Conservation (phyloP, 2,113 vertebrate species). For the Oreochromis tanganicae region DNA sequence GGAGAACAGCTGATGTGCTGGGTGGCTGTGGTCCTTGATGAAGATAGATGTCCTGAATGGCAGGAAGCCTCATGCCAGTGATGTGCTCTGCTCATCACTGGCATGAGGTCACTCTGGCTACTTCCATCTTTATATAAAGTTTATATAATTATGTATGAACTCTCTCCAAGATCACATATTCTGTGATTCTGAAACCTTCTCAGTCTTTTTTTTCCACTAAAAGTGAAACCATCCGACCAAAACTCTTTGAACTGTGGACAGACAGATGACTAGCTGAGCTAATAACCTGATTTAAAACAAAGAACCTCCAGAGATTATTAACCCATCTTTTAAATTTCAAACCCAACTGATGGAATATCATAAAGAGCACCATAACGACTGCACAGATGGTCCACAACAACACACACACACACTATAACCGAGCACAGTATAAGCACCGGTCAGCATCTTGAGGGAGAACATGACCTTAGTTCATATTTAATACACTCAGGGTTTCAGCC, state of each 20-base stretch:
- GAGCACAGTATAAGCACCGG: background rate
- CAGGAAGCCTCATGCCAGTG: too few relatives aligned
- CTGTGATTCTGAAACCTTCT: background rate
- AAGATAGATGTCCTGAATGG: too few relatives aligned
- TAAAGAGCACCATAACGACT: background rate
- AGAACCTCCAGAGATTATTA: background rate
- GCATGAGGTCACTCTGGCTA: background rate
- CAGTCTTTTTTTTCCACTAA: accelerated
- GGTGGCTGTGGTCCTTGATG: too few relatives aligned
- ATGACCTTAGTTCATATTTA: background rate
- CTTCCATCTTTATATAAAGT: background rate
- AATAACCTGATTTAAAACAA: background rate
- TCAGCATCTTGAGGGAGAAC: background rate
- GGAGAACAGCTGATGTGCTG: too few relatives aligned
- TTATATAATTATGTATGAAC: background rate
- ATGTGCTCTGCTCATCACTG: too few relatives aligned
- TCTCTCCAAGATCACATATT: background rate
- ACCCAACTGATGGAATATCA: background rate
- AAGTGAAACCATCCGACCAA: background rate
- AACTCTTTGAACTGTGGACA: background rate
- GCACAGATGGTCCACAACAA: background rate
- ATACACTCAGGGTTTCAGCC: background rate
- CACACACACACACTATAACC: background rate
- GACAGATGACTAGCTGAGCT: background rate
- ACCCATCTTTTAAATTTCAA: background rate